Evolutionary conservation across 1,140 invertebrate genomes (phyloP).

Genomic region (Drosophila tropicalis): DNA sequence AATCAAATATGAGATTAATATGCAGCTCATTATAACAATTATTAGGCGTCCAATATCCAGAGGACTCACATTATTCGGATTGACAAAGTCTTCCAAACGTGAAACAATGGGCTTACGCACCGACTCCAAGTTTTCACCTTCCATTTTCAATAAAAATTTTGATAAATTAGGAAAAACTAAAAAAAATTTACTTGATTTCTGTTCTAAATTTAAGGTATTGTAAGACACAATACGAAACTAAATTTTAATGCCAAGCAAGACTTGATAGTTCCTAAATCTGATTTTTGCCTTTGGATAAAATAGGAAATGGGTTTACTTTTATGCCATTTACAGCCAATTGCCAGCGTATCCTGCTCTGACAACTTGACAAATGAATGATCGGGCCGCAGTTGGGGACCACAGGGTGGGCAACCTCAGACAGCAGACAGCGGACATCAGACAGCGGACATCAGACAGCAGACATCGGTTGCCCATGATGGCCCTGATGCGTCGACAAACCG

Average conservation of each 20-base stretch:
- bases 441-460: slow-evolving; percentile 23
- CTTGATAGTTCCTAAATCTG: slow-evolving; percentile 1
- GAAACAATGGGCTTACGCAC: not conserved
- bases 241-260: not conserved
- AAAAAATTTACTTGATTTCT: not conserved
- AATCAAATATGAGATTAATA: slow-evolving; percentile 24
- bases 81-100: slow-evolving; percentile 24
- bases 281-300: slow-evolving; percentile 16
- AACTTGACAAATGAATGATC: slow-evolving; percentile 78
- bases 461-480: slow-evolving; percentile 37
- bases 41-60: slow-evolving; percentile 29
- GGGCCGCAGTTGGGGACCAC: slow-evolving; percentile 56
- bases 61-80: not conserved
- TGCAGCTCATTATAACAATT: slow-evolving; percentile 7
- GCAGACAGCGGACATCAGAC: slow-evolving; percentile 25
- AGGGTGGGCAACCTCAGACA: slow-evolving; percentile 63
- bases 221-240: not conserved
- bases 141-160: slow-evolving; percentile 1
- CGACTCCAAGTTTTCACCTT: not conserved
- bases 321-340: slow-evolving; percentile 35
- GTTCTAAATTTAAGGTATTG: not conserved
- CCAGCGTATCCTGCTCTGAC: slow-evolving; percentile 50
- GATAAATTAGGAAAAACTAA: not conserved
- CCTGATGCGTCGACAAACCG: slow-evolving; percentile 73
- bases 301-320: slow-evolving; percentile 48